Evolutionary conservation across 2,113 vertebrate species (phyloP), one percentile per base, ranked within the genome.

Genomic region (Gymnocephalus cernua): DNA sequence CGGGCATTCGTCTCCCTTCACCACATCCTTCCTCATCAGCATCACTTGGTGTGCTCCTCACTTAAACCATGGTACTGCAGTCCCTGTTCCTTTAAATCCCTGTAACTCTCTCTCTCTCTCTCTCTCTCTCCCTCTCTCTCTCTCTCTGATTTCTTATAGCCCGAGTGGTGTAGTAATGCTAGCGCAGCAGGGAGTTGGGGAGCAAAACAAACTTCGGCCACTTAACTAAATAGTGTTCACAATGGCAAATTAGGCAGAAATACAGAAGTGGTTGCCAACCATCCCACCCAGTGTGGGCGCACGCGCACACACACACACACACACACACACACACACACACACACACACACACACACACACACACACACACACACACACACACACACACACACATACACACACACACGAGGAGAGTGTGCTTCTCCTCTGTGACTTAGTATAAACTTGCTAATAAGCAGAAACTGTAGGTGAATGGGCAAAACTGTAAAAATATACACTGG

Each of bases 391-490:
- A 32, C 45, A 50, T 73, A 41, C 81, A 69, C 72, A 87, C 56
- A 82, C 62, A 59, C 32, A 79, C 13, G 0, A 23, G 21, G 29
- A 29, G 74, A 80, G 62, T 10, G 58, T 41, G 59, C 45, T 73
- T 81, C 79, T 90, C 94, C 94, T 89, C 71, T 50, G 94, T 89
- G 94, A 92, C 95, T 95, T 92, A 94, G 95, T 94, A 95, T 58
- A 79, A 70, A 81, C 59, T 73, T 74, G 75, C 90, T 87, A 91
- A 93, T 92, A 88, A 90, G 86, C 89, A 91, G 68, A 86, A 90
- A 91, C 88, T 89, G 86, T 56, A 51, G 71, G 80, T 84, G 87
- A 93, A 86, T 85, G 74, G 82, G 84, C 82, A 88, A 86, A 87
- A 84, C 74, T 86, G 74, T 83, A 65, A 83, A 89, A 86, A n/a